Base-by-base conservation (phyloP, 2,888 invertebrate species). In the Lithophane ornitopus region DNA sequence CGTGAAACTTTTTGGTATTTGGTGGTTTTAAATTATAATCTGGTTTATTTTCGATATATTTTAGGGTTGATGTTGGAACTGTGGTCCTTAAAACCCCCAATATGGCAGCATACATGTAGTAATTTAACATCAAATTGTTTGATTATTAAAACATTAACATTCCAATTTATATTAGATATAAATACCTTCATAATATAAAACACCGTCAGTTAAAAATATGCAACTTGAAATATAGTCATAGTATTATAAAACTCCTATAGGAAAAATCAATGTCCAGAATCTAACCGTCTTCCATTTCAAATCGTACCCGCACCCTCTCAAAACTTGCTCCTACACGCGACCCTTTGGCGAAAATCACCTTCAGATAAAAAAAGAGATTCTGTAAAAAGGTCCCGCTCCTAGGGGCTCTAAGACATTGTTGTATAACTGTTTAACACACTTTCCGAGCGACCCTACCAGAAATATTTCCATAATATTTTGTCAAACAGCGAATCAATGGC, bases 331-430 rank as follows among this genome's bases (percentile, higher is more conserved):
- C 62, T 11, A 62, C 71, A 71, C 77, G 70, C 73, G 80, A 87
- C 85, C 89, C 84, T 87, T 84, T 80, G 78, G 73, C 78, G 76
- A 86, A 87, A 89, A 89, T 89, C 89, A 89, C 89, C 89, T 89
- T 83, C 81, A 88, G 88, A 89, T 89, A 89, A 89, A 89, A 85
- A 85, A 80, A 85, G 84, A 85, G 81, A 78, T 81, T 86, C 83
- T 61, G 74, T 63, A 73, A 84, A 89, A 86, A 82, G 89, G 85
- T 77, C 80, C 70, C 76, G 69, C 66, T 81, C 65, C 85, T 83
- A 80, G 49, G 74, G 84, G 68, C 74, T 85, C 85, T 80, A 76
- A 86, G 85, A 88, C 84, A 84, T 86, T 88, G 87, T 89, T 86
- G 82, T 80, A 79, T 82, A 86, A 87, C 85, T 82, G 85, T 78